A percentile compares a stretch with the other conserved stretches of the same genome.
Conservation (phyloP, 2,797 vertebrate genomes). For the Rachycentron canadum region DNA sequence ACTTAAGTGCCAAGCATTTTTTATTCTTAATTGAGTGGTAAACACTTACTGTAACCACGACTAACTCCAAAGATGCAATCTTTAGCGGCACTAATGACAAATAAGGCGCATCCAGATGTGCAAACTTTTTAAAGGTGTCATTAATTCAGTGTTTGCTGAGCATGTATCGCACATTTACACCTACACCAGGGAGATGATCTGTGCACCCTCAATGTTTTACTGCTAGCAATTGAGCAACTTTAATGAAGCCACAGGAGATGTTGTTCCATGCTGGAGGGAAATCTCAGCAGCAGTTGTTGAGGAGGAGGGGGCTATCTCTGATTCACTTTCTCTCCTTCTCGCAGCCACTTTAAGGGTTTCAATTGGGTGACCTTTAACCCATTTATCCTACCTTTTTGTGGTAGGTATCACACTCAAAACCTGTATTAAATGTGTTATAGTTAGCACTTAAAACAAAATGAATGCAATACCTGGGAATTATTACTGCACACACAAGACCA, state of each 20-base stretch:
- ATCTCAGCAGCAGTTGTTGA: background rate
- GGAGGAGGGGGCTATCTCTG: background rate
- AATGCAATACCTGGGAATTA: background rate
- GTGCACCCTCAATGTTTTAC: conserved; percentile 15
- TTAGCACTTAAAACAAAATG: background rate
- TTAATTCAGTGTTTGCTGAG: conserved; percentile 29
- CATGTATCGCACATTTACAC: conserved; percentile 6
- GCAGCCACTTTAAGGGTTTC: background rate
- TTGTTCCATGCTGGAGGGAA: background rate
- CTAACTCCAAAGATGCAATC: conserved; percentile 11
- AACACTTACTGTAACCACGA: background rate
- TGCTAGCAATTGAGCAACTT: conserved; percentile 14
- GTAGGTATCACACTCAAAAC: no score
- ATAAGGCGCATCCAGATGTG: conserved; percentile 21
- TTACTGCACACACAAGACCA: no score
- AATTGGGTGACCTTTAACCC: background rate
- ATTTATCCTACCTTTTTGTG: background rate
- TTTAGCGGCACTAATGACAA: conserved; percentile 2
- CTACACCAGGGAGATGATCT: conserved; percentile 31
- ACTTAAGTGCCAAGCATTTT: background rate
- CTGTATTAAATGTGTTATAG: background rate
- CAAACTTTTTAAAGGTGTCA: conserved; percentile 2
- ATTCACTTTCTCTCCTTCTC: background rate
- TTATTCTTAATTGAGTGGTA: background rate
- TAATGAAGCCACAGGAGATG: conserved; percentile 21